Evolutionary conservation across 2,888 invertebrate genomes (phyloP), one percentile per base, ranked within the genome.

Genomic region (Gasteruption jaculator): DNA sequence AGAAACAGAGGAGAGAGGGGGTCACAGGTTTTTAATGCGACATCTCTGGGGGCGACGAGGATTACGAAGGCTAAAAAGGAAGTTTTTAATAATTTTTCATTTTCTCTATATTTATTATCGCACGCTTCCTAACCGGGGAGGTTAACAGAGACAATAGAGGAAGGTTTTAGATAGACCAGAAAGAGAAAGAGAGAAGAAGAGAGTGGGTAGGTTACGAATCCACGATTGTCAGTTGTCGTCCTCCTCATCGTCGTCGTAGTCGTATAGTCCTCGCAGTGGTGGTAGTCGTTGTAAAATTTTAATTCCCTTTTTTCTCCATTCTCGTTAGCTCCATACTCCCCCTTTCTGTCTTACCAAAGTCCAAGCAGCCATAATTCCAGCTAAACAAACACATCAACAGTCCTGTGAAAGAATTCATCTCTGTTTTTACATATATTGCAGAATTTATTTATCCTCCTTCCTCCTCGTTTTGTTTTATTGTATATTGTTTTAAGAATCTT

Each of bases 41-140:
- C 68, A 63, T 67, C 69, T 68, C 68, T 65, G 61, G 65, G 63
- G 62, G 65, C 65, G 60, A 58, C 64, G 60, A 63, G 69, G 67
- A 69, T 69, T 69, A 68, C 67, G 63, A 61, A 63, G 65, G 66
- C 63, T 68, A 69, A 69, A 70, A 69, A 68, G 68, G 68, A 70
- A 70, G 68, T 70, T 70, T 70, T 68, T 69, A 68, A 69, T 70
- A 70, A 70, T 70, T 69, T 70, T 70, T 70, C 69, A 70, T 70
- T 70, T 69, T 70, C 68, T 65, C 68, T 67, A 68, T 70, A 70
- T 69, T 70, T 70, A 69, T 70, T 70, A 69, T 70, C 66, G 64
- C 61, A 60, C 65, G 63, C 63, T 66, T 68, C 68, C 68, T 65
- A 65, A 66, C 68, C 63, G 58, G 58, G 38, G 31, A 35, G 33